Base-by-base conservation (phyloP, 2,888 invertebrate genomes). In the Leuctra nigra region DNA sequence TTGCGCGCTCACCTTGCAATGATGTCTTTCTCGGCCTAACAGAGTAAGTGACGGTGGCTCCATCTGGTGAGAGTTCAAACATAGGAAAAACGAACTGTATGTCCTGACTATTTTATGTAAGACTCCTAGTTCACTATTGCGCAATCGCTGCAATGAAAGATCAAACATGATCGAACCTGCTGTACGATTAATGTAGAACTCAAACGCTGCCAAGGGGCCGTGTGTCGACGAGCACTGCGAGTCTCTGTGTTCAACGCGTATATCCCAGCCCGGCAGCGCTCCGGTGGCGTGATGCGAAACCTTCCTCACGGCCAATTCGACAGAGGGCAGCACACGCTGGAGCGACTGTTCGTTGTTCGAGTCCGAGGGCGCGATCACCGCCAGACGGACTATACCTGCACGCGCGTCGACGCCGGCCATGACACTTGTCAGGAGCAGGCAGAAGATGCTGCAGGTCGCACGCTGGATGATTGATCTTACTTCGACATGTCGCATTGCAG, bases 151-250 rank as follows among this genome's bases (percentile, higher is more conserved):
- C n/a, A n/a, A n/a, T n/a, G n/a, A n/a, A n/a, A n/a, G n/a, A n/a
- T n/a, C n/a, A n/a, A n/a, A n/a, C n/a, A n/a, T 16, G 3, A 44
- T 18, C 41, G 33, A 39, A 84, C 84, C 84, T 71, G 82, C 82
- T 52, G 79, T 77, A 60, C 78, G 77, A 63, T 83, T 81, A 63
- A 80, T 79, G 70, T 83, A 83, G 66, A 87, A 83, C 62, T 90
- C 86, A 68, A 91, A 85, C 22, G 89, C 87, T 6, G 85, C 86
- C 53, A 90, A 73, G 0, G 89, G 86, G 1, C 89, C 90, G 64
- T 80, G 78, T 0, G 83, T 83, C 2, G 89, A 88, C 23, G 88
- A 88, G 68, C 88, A 88, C 53, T 80, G 77, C 0, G 88, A 86
- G 66, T 91, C 87, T 60, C 85, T 74, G 63, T 83, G 80, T 59